Evolutionary conservation across 2,888 invertebrate genomes (phyloP), one percentile per base, ranked within the genome.

Genomic region (Zonitis immaculata): DNA sequence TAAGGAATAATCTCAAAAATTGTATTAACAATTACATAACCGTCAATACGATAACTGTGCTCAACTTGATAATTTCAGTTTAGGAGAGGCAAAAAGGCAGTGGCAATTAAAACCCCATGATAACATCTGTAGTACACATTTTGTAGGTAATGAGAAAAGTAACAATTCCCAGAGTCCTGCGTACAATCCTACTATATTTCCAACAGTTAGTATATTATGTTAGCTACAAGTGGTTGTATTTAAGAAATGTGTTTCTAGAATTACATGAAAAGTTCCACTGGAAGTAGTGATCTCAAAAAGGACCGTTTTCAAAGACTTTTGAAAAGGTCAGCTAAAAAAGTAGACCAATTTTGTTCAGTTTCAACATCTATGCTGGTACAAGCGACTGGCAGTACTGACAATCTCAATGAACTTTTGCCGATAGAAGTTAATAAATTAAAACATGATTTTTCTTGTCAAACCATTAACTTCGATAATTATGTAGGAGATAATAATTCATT

Each of bases 101-200:
- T 46, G 30, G 46, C 12, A 28, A 14, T 27, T 27, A 25, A 46
- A 28, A 46, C 8, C 28, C 28, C 26, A 25, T 20, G 5, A 28
- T 1, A 46, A 46, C 1, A 46, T 46, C 6, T 46, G 46, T 6
- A 46, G 46, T 46, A n/a, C 14, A 9, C 46, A 46, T 12, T 46
- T 46, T 2, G 28, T 46, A 27, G 46, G 30, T 4, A 46, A 30
- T 22, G 6, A 28, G 8, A 46, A 46, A 20, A 27, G 46, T 27
- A 46, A 46, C 14, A 12, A 27, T 22, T 1, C 30, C 8, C 46
- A 46, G 12, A 27, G 22, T 46, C 46, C 30, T 1, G 3, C 30
- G 6, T 46, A 27, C 28, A 25, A 46, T 28, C 46, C 46, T 14
- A 46, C 46, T 3, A 46, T 46, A 46, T 46, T 46, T 25, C n/a